phyloP scores from a whole-genome alignment of 1,140 invertebrate genomes.

The Papilio xuthus region DNA sequence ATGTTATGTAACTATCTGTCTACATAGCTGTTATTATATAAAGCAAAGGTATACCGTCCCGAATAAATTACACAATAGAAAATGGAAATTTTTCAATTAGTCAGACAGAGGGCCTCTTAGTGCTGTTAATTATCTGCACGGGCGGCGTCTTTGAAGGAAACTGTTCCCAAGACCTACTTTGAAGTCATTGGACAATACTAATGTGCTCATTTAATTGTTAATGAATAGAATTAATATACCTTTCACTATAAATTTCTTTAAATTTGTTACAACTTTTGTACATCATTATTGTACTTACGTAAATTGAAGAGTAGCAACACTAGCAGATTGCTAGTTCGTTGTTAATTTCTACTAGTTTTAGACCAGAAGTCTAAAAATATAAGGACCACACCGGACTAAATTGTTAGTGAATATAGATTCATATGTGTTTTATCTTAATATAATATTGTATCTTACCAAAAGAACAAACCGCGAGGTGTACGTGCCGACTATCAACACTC shows the following conservation, averaged over 20 bases:
- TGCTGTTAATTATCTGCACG: slow-evolving; percentile 3
- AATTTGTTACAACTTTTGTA: not conserved
- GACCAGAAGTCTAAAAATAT: no score
- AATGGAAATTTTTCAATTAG: slow-evolving; percentile 25
- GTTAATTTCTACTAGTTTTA: no score
- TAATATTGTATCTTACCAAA: no score
- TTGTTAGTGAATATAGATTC: no score
- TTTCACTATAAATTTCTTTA: not conserved
- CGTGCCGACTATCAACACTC: not conserved
- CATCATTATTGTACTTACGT: no score
- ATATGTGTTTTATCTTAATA: no score
- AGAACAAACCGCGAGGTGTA: not conserved
- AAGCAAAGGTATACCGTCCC: not conserved
- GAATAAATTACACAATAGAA: not conserved
- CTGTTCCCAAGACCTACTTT: not conserved
- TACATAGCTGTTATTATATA: no score
- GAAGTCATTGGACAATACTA: not conserved
- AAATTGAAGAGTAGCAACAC: no score
- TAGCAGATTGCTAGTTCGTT: no score
- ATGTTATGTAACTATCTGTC: no score
- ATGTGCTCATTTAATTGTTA: slow-evolving; percentile 1
- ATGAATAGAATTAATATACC: not conserved
- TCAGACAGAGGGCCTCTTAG: not conserved
- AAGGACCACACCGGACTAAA: no score
- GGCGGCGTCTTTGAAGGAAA: not conserved